Evolutionary conservation across 1,140 invertebrate genomes (phyloP).

Genomic region (Drosophila leontia): DNA sequence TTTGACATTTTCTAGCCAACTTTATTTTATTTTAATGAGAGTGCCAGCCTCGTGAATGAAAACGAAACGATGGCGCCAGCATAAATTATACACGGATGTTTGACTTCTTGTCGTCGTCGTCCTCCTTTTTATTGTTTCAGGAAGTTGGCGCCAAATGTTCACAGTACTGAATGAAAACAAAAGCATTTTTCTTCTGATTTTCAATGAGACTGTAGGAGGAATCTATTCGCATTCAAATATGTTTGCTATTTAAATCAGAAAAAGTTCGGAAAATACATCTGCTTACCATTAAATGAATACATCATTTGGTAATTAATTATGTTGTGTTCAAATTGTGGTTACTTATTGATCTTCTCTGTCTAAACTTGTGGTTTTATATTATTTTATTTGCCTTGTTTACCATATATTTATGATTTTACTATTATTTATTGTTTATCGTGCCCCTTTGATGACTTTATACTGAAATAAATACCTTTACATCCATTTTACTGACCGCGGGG

Average conservation of each 20-base stretch:
- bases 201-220: neutral
- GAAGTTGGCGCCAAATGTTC: slow-evolving; percentile 27
- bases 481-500: neutral
- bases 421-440: neutral
- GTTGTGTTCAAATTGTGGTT: neutral
- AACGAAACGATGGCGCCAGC: slow-evolving; percentile 44
- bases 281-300: slow-evolving; percentile 3
- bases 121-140: slow-evolving; percentile 24
- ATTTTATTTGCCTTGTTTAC: too few relatives aligned
- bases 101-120: slow-evolving; percentile 20
- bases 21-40: slow-evolving; percentile 57
- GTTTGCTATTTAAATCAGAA: slow-evolving; percentile 3
- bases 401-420: too few relatives aligned
- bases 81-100: slow-evolving; percentile 51
- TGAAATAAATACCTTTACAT: neutral
- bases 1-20: slow-evolving; percentile 27
- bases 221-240: slow-evolving; percentile 36
- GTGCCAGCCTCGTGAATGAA: slow-evolving; percentile 23
- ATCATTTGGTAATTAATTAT: slow-evolving; percentile 8
- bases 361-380: neutral
- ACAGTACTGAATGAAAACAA: slow-evolving; percentile 26
- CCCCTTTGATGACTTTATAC: neutral
- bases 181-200: slow-evolving; percentile 19
- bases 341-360: neutral
- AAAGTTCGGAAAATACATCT: slow-evolving; percentile 7